Percentiles rank a stretch among this genome's conserved stretches.
These are phyloP conservation scores for Onychorhynchus coronatus DNA, from an alignment of 2,113 vertebrate genomes.

Conservation along the genomic window DNA sequence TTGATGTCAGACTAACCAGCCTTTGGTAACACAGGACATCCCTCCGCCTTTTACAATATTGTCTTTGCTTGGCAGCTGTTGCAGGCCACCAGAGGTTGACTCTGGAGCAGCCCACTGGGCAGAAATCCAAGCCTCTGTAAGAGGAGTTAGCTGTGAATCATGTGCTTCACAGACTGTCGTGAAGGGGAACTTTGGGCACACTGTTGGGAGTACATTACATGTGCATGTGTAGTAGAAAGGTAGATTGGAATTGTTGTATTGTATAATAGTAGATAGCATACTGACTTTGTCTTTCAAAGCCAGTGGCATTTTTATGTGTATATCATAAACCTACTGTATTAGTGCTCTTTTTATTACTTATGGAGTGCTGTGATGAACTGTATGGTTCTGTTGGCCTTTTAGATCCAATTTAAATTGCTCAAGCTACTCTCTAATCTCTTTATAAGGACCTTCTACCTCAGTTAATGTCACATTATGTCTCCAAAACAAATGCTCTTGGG, in stretches of 20 bases:
- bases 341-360: background rate
- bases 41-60: background rate
- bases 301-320: background rate
- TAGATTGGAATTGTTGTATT: background rate
- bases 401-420: slow-evolving; percentile 5
- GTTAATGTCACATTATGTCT: background rate
- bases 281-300: background rate
- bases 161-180: background rate
- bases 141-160: background rate
- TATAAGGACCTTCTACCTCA: background rate
- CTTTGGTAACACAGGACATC: background rate
- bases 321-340: background rate
- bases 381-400: background rate
- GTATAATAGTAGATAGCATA: background rate
- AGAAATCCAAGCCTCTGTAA: background rate
- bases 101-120: background rate
- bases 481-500: background rate
- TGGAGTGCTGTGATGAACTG: background rate
- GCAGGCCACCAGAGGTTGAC: background rate
- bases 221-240: background rate
- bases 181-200: background rate
- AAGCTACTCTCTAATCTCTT: background rate
- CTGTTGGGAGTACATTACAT: background rate
- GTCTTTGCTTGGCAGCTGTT: background rate
- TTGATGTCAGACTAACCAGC: background rate